These are phyloP conservation scores for Columbina picui DNA, from an alignment of 2,113 vertebrate species.

Conservation along the genomic window DNA sequence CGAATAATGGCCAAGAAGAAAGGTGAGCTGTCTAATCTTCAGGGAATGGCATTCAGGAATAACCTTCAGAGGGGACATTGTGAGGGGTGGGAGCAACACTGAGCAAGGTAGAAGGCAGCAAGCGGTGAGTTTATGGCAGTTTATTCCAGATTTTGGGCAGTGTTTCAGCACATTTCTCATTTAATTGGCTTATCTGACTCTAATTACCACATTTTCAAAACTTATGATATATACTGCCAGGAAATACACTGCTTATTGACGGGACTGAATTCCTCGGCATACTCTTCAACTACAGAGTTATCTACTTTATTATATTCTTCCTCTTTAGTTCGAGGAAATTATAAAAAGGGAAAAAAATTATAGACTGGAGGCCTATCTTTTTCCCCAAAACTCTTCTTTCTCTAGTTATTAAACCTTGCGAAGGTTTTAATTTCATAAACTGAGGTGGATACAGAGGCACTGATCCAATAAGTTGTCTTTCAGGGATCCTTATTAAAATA, in stretches of 20 bases:
- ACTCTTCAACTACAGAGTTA: background rate
- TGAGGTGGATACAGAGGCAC: background rate
- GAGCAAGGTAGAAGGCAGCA: background rate
- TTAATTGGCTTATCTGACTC: background rate
- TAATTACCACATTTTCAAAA: background rate
- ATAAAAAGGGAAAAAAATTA: background rate
- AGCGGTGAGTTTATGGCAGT: background rate
- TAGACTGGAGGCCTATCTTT: background rate
- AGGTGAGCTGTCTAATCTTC: background rate
- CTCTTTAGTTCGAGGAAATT: background rate
- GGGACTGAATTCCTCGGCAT: background rate
- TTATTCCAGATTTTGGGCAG: background rate
- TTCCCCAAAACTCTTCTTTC: background rate
- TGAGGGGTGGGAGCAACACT: background rate
- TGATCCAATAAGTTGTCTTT: background rate
- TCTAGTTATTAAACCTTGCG: background rate
- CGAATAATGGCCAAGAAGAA: background rate
- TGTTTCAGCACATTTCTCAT: background rate
- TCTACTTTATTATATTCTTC: background rate
- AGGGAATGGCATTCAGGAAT: background rate
- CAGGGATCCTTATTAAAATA: background rate
- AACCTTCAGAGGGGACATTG: background rate
- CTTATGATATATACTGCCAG: background rate
- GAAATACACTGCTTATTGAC: background rate
- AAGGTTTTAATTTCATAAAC: background rate